These are phyloP conservation scores for Copidosoma floridanum DNA, from an alignment of 1,140 invertebrate genomes.

Conservation along the genomic window DNA sequence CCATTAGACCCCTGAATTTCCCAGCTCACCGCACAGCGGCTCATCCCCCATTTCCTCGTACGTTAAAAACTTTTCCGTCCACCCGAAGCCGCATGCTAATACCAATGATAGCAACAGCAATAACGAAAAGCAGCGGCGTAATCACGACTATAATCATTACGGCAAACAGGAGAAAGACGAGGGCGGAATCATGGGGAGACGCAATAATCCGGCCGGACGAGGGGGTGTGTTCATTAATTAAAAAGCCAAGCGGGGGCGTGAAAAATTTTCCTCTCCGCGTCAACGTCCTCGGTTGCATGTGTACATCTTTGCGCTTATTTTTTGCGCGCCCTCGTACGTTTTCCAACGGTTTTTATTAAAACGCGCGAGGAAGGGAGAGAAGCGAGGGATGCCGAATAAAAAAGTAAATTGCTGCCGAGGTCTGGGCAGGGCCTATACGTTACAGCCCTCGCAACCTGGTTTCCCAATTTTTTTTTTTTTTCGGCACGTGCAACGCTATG, in stretches of 20 bases:
- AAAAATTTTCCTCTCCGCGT: neutral
- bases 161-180: constrained; percentile 29
- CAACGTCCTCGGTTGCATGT: neutral
- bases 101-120: constrained; percentile 20
- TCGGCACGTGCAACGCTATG: no score
- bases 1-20: no score
- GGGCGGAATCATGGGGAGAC: constrained; percentile 15
- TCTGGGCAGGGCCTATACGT: no score
- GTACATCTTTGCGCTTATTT: neutral
- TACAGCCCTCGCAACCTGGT: no score
- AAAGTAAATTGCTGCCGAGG: no score
- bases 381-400: neutral
- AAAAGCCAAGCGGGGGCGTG: constrained; percentile 30
- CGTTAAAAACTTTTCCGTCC: constrained; percentile 4
- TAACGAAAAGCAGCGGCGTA: constrained; percentile 3
- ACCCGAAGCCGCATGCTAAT: constrained; percentile 17
- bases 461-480: no score
- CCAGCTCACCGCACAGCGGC: no score
- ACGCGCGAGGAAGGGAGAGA: constrained; percentile 27
- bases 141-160: constrained; percentile 35
- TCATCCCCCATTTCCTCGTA: constrained; percentile 11
- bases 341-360: constrained; percentile 50
- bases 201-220: constrained; percentile 31
- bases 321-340: constrained; percentile 26
- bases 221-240: constrained; percentile 48